A percentile compares a stretch with the other conserved stretches of the same genome.
Conservation (phyloP, 2,888 invertebrate species). For the Parnassius mnemosyne region DNA sequence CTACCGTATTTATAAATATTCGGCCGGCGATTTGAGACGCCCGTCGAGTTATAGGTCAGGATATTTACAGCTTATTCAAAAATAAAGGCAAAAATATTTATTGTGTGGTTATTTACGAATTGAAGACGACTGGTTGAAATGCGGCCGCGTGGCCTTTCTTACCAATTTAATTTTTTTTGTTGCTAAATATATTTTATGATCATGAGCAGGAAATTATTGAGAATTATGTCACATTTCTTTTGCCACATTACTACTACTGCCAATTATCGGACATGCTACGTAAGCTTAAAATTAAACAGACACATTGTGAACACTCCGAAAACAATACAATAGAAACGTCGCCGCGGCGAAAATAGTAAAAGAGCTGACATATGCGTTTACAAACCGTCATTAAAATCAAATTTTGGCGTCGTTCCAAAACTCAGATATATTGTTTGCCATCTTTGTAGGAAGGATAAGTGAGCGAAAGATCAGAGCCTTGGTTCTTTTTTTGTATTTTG, state of each 20-base stretch:
- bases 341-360: slow-evolving; percentile 45
- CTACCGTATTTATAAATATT: slow-evolving; percentile 76
- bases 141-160: slow-evolving; percentile 14
- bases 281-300: slow-evolving; percentile 19
- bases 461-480: slow-evolving; percentile 39
- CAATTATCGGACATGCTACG: slow-evolving; percentile 12
- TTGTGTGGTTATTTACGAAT: slow-evolving; percentile 16
- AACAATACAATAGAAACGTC: slow-evolving; percentile 34
- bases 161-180: slow-evolving; percentile 9
- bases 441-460: slow-evolving; percentile 63
- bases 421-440: slow-evolving; percentile 69
- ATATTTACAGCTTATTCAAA: slow-evolving; percentile 58
- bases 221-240: slow-evolving; percentile 12
- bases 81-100: slow-evolving; percentile 38
- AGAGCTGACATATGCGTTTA: slow-evolving; percentile 64
- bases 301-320: slow-evolving; percentile 29
- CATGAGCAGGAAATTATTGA: slow-evolving; percentile 9
- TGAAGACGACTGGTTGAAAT: slow-evolving; percentile 1
- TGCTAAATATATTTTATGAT: slow-evolving; percentile 8
- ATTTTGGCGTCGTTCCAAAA: slow-evolving; percentile 69
- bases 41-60: slow-evolving; percentile 59
- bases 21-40: slow-evolving; percentile 59
- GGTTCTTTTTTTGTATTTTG: slow-evolving; percentile 41
- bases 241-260: slow-evolving; percentile 6
- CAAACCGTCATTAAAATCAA: slow-evolving; percentile 77